phyloP scores from a whole-genome alignment of 2,113 vertebrate genomes.

The Pedetes capensis region DNA sequence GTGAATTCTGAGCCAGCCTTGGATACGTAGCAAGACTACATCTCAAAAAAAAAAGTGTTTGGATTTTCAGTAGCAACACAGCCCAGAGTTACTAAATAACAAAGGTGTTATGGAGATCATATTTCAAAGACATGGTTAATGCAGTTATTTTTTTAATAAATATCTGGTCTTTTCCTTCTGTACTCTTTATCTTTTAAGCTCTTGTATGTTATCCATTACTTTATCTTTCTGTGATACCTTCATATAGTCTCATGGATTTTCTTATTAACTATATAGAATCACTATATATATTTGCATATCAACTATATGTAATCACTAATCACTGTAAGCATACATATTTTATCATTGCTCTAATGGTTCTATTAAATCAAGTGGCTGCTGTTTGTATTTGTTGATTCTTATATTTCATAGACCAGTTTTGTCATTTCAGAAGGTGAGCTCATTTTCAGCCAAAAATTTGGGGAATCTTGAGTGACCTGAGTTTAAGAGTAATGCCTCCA shows the following conservation, averaged over 20 bases:
- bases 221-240: background rate
- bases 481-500: constrained; percentile 24
- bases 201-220: background rate
- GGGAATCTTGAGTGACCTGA: background rate
- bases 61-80: background rate
- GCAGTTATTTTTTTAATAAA: background rate
- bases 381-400: background rate
- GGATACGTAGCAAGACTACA: background rate
- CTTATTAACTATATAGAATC: background rate
- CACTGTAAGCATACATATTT: background rate
- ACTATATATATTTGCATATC: no score
- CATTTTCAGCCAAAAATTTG: background rate
- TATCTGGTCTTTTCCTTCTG: background rate
- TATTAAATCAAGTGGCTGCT: background rate
- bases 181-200: background rate
- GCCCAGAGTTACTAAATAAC: background rate
- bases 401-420: background rate
- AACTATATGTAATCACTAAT: no score
- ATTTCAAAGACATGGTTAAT: background rate
- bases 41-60: background rate
- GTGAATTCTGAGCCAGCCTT: no score
- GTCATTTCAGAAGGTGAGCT: background rate
- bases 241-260: constrained; percentile 12
- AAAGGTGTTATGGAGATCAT: background rate
- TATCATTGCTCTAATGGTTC: background rate